Percentiles rank a stretch among this genome's conserved stretches.
Evolutionary conservation across 2,888 invertebrate species (phyloP).

Genomic region (Deladenus siricidicola): DNA sequence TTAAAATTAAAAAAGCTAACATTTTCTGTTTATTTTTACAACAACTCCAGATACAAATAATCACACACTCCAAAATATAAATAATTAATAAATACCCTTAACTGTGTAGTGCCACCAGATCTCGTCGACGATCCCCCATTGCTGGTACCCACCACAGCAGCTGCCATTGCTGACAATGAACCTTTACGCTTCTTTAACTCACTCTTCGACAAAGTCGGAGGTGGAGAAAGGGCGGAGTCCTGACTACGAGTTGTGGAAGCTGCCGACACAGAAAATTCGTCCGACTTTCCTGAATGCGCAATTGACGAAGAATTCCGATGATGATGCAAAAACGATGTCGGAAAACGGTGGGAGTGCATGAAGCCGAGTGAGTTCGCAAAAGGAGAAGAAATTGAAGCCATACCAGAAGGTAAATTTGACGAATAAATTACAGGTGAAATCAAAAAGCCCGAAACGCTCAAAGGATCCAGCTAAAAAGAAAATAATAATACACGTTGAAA

Average conservation of each 20-base stretch:
- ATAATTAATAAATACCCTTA: too few species aligned
- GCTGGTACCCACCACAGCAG: slow-evolving; percentile 1
- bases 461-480: slow-evolving; percentile 14
- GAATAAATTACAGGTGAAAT: slow-evolving; percentile 5
- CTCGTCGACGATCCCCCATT: too few species aligned
- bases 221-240: background rate
- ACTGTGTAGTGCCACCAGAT: too few species aligned
- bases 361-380: background rate
- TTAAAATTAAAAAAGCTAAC: too few species aligned
- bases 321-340: background rate
- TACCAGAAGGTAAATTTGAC: background rate
- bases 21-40: too few species aligned
- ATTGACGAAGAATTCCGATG: too few species aligned
- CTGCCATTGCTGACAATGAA: background rate
- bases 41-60: too few species aligned
- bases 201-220: too few species aligned
- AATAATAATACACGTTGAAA: too few species aligned
- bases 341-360: background rate
- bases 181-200: background rate
- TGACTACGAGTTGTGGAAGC: background rate
- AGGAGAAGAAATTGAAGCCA: background rate
- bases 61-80: too few species aligned
- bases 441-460: slow-evolving; percentile 9
- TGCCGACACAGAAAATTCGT: background rate
- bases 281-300: too few species aligned